Evolutionary conservation across 2,888 invertebrate genomes (phyloP), one percentile per base, ranked within the genome.

Genomic region (Chrysodeixis includens): DNA sequence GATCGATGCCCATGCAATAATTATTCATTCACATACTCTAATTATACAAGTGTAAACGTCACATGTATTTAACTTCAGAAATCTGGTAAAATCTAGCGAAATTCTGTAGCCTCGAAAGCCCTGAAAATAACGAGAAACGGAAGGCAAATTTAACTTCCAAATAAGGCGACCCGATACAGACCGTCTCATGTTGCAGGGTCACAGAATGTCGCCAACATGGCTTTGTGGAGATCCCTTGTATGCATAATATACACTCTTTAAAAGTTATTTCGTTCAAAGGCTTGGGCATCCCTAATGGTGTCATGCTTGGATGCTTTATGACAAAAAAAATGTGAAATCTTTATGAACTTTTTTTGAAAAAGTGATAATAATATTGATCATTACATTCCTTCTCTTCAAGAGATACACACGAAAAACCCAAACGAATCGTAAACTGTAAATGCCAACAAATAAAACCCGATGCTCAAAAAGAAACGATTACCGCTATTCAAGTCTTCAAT

Each of bases 361-460:
- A n/a, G n/a, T n/a, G n/a, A n/a, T n/a, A n/a, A n/a, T n/a, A 26
- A 26, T 26, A 26, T 26, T 26, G 26, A 26, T 26, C 26, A 26
- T 26, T 6, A 6, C 26, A 26, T 26, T 26, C 6, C 26, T 26
- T 26, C 26, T 26, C 26, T 26, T 26, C 26, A 26, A 26, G 26
- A 40, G 6, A 40, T 14, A 40, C 12, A 40, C n/a, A 40, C 40
- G 6, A 40, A 40, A 40, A 6, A 40, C 4, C 35, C 40, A 40
- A 40, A 40, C 53, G 44, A 40, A 40, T 40, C 40, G 40, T 40
- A 40, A 40, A 40, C 40, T 40, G 40, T n/a, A 40, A 35, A 35
- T n/a, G 40, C 40, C 40, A 40, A 40, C 40, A 40, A 40, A 40
- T 40, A 40, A 40, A 40, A 40, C 40, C 40, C 40, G 40, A 40